A percentile compares a stretch with the other conserved stretches of the same genome.
Evolutionary conservation across 30 jellyfish, hydroid and myxozoan genomes (phyloP).

Genomic region (Pseudorhiza aurosa): DNA sequence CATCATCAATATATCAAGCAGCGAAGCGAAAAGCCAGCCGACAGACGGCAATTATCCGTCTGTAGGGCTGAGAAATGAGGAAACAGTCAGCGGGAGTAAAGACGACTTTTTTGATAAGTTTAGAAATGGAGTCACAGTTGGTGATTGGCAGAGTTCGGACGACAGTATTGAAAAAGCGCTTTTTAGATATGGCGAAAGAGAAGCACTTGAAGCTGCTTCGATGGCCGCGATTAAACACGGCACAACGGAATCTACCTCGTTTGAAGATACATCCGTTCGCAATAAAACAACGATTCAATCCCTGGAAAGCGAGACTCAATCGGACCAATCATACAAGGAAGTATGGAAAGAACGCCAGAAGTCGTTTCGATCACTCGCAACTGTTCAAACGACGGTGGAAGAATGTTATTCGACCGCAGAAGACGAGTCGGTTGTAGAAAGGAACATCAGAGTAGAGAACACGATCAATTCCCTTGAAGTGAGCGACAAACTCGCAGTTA

Average conservation of each 20-base stretch:
- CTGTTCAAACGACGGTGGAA: conserved; percentile 30
- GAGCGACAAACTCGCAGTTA: conserved; percentile 12
- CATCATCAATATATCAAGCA: not conserved
- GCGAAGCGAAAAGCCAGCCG: not conserved
- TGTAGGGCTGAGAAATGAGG: not conserved
- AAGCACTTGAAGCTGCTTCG: not conserved
- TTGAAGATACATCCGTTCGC: conserved; percentile 5
- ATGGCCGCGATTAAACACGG: conserved; percentile 9
- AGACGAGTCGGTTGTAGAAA: conserved; percentile 30
- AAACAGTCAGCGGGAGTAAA: not conserved
- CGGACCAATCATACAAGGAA: not conserved
- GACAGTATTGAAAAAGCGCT: not conserved
- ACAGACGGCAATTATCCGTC: no score
- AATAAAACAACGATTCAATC: conserved; percentile 17
- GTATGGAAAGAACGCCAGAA: not conserved
- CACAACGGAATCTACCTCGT: not conserved
- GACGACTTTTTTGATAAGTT: not conserved
- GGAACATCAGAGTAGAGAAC: conserved; percentile 13
- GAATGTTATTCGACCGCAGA: conserved; percentile 50
- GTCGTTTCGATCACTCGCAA: conserved; percentile 17
- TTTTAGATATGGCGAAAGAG: not conserved
- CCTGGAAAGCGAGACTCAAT: not conserved
- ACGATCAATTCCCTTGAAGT: conserved; percentile 22
- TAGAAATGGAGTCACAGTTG: not conserved
- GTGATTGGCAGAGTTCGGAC: not conserved